These are phyloP conservation scores for Plestiodon gilberti DNA, from an alignment of 2,113 vertebrate species.

Conservation along the genomic window DNA sequence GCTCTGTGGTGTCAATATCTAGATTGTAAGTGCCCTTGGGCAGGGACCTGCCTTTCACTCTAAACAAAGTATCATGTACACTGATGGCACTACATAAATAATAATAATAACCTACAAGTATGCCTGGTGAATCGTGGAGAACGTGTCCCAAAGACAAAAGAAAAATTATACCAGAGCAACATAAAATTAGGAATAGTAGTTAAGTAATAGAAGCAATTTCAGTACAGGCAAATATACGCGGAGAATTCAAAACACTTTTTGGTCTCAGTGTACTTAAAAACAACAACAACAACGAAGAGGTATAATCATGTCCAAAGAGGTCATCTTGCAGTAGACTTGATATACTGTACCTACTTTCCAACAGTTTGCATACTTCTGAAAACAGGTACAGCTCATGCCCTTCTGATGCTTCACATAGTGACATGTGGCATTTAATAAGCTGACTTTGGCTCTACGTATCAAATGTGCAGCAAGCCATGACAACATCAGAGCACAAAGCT, in stretches of 20 bases:
- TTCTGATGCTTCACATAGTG: slow-evolving; percentile 36
- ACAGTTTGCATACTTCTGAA: slow-evolving; percentile 7
- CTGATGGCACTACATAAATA: too few relatives aligned
- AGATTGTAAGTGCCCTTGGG: too few relatives aligned
- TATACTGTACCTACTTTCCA: slow-evolving; percentile 19
- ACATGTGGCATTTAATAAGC: slow-evolving; percentile 55
- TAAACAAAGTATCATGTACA: too few relatives aligned
- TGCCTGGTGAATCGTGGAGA: too few relatives aligned
- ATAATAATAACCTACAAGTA: too few relatives aligned
- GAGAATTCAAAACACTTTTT: background rate
- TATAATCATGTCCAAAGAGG: background rate
- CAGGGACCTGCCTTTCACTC: too few relatives aligned
- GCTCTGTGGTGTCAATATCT: too few relatives aligned
- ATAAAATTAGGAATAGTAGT: background rate
- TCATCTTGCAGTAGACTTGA: slow-evolving; percentile 12
- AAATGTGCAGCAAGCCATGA: slow-evolving; percentile 51
- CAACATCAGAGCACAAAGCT: slow-evolving; percentile 36
- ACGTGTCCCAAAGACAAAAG: background rate
- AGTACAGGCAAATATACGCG: background rate
- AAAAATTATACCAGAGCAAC: background rate
- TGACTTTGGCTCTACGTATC: slow-evolving; percentile 32
- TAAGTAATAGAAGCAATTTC: slow-evolving; percentile 28
- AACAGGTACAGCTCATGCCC: slow-evolving; percentile 21
- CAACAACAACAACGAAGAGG: rapidly evolving
- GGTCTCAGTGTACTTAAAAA: rapidly evolving